These are phyloP conservation scores for Eidolon helvum DNA, from an alignment of 2,113 vertebrate species.

Conservation along the genomic window DNA sequence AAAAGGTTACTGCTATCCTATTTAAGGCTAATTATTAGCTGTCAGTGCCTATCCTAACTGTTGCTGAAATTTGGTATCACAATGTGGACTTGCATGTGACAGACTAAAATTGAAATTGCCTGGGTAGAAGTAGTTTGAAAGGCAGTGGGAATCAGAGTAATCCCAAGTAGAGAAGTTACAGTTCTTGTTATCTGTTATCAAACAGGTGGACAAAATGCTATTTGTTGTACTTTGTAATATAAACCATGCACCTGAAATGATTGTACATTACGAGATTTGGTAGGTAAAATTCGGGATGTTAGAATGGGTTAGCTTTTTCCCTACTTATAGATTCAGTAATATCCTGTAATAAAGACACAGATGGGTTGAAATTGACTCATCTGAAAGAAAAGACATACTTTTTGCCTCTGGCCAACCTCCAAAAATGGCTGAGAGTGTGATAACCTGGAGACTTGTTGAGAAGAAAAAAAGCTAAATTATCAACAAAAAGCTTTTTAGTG, in stretches of 20 bases:
- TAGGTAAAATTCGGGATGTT: neutral
- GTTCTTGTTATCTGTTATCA: neutral
- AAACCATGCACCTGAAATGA: neutral
- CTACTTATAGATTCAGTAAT: neutral
- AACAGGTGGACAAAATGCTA: neutral
- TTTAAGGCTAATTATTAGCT: neutral
- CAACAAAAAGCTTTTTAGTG: constrained; percentile 1
- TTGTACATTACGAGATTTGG: neutral
- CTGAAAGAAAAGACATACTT: neutral
- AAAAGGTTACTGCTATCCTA: neutral
- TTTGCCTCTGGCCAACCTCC: neutral
- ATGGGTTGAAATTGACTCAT: neutral
- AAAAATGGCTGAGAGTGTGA: neutral
- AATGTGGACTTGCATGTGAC: neutral
- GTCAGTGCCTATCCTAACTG: neutral
- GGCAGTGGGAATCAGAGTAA: neutral
- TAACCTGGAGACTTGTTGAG: neutral
- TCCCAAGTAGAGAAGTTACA: neutral
- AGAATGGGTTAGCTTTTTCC: neutral
- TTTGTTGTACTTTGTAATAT: neutral
- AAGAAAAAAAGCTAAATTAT: neutral
- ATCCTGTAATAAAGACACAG: neutral
- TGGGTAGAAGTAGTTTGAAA: neutral
- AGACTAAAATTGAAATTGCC: neutral
- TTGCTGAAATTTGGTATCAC: neutral